Conservation (phyloP, 2,888 invertebrate species). For the Lasioglossum vierecki region DNA sequence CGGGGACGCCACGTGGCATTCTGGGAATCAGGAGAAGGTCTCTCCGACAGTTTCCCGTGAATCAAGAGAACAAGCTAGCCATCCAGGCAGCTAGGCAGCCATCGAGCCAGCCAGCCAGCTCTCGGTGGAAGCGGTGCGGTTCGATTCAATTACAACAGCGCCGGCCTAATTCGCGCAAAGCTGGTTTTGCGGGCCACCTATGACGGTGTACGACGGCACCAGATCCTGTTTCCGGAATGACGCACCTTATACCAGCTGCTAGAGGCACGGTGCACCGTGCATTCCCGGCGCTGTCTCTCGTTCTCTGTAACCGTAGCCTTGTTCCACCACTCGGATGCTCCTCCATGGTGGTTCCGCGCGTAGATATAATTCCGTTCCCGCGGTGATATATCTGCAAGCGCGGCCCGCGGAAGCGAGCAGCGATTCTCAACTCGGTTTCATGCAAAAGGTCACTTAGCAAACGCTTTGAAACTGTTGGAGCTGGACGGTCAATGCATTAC, state of each 20-base stretch:
- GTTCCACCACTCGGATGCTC: conserved; percentile 36
- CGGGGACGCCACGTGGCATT: background rate
- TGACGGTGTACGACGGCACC: conserved; percentile 27
- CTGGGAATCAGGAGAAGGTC: background rate
- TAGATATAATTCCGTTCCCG: conserved; percentile 54
- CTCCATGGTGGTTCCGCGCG: conserved; percentile 38
- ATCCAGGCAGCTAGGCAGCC: background rate
- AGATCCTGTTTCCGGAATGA: conserved; percentile 33
- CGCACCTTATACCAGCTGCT: conserved; percentile 44
- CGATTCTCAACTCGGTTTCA: conserved; percentile 16
- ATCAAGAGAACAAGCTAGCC: conserved; percentile 2
- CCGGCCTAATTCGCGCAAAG: conserved; percentile 47
- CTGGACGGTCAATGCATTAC: too few relatives aligned
- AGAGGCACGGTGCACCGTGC: conserved; percentile 29
- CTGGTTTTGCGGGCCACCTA: conserved; percentile 26
- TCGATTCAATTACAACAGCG: conserved; percentile 65
- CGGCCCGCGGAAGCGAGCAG: conserved; percentile 32
- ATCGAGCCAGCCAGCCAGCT: background rate
- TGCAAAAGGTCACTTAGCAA: background rate
- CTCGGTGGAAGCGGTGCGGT: conserved; percentile 24
- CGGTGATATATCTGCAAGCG: conserved; percentile 55
- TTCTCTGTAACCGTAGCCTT: conserved; percentile 36
- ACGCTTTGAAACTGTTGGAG: background rate
- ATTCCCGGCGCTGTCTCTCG: conserved; percentile 14
- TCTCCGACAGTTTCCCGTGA: background rate